phyloP scores from a whole-genome alignment of 2,888 invertebrate genomes.

The Scaptomyza tumidula region DNA sequence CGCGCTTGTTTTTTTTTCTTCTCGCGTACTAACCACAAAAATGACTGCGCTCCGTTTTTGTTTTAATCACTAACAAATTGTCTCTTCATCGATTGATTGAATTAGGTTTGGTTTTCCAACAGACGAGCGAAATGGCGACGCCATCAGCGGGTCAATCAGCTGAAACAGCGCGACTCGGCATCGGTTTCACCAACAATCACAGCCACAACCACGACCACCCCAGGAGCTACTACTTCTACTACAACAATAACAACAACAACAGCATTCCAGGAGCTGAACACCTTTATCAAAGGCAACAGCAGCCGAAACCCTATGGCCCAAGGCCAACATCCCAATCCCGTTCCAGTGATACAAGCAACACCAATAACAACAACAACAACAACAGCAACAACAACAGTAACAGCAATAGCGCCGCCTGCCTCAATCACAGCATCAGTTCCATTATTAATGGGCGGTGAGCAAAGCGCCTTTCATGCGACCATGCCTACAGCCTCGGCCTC shows the following conservation, averaged over 20 bases:
- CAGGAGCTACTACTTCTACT: conserved; percentile 37
- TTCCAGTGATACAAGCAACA: conserved; percentile 23
- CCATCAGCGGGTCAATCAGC: conserved; percentile 97
- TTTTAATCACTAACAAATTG: conserved; percentile 85
- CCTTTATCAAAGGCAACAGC: conserved; percentile 65
- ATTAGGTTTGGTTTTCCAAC: conserved; percentile 99
- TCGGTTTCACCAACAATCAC: conserved; percentile 65
- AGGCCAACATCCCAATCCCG: conserved; percentile 28
- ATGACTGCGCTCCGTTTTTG: conserved; percentile 51
- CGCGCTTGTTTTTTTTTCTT: not conserved
- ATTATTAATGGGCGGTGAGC: conserved; percentile 93
- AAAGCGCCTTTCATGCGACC: conserved; percentile 93
- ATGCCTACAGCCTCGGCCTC: conserved; percentile 85
- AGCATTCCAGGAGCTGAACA: conserved; percentile 57
- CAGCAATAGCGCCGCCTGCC: conserved; percentile 78
- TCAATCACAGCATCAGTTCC: conserved; percentile 85
- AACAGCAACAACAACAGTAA: conserved; percentile 23
- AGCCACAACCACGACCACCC: conserved; percentile 52
- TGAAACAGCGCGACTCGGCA: conserved; percentile 91
- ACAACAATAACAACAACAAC: conserved; percentile 78
- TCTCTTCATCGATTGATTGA: conserved; percentile 87
- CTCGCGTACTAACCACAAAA: conserved; percentile 11
- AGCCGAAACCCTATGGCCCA: conserved; percentile 41
- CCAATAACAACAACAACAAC: conserved; percentile 16
- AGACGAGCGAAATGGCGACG: conserved; percentile 99